Evolutionary conservation across 2,113 vertebrate genomes (phyloP).

Genomic region (Neodontobutis hainanensis): DNA sequence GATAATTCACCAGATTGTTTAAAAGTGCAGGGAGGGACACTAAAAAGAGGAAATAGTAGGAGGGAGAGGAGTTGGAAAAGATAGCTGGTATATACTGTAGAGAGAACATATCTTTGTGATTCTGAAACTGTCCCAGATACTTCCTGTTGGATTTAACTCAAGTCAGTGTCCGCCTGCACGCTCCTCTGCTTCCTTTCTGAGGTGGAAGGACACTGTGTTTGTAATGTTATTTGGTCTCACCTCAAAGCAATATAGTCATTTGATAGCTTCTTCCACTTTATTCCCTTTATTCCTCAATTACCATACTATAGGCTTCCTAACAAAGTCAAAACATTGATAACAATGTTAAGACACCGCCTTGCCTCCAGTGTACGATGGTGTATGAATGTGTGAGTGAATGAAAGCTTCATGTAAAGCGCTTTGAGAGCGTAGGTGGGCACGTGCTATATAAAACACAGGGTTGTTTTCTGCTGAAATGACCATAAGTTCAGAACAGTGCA

Average conservation of each 20-base stretch:
- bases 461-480: no score
- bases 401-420: no score
- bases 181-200: slow-evolving; percentile 61
- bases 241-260: slow-evolving; percentile 30
- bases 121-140: slow-evolving; percentile 55
- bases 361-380: no score
- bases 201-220: slow-evolving; percentile 20
- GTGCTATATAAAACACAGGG: no score
- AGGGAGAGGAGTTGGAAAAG: slow-evolving; percentile 18
- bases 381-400: no score
- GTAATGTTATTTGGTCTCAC: slow-evolving; percentile 18
- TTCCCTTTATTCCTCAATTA: no score
- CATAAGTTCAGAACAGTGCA: slow-evolving; percentile 2
- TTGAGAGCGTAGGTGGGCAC: no score
- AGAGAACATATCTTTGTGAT: slow-evolving; percentile 33
- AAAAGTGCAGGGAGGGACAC: slow-evolving; percentile 24
- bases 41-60: slow-evolving; percentile 38
- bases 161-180: slow-evolving; percentile 46
- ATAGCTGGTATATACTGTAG: slow-evolving; percentile 36
- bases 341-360: neutral
- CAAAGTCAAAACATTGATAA: neutral
- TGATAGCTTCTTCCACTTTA: slow-evolving; percentile 47
- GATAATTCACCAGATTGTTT: slow-evolving; percentile 34
- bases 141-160: slow-evolving; percentile 65
- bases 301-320: neutral